Evolutionary conservation across 1,140 invertebrate genomes (phyloP), one percentile per base, ranked within the genome.

Genomic region (Brachionus calyciflorus): DNA sequence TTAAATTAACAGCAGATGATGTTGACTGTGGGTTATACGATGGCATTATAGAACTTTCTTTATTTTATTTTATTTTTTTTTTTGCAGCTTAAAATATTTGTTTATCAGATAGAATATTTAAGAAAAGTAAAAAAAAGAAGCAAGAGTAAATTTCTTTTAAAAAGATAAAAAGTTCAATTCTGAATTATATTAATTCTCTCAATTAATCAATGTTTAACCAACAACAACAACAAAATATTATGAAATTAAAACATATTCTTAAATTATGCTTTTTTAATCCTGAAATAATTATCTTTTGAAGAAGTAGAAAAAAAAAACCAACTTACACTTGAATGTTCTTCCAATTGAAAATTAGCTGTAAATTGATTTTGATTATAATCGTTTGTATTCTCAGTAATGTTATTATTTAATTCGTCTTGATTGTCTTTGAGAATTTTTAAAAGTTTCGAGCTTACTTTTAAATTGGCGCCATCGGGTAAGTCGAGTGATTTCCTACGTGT

Each of bases 341-440:
- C 19, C 28, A 33, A 17, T 17, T 10, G 17, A 60, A 10, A 33
- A 17, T 9, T 60, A 17, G 2, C 1, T 33, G 10, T 17, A 10
- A 24, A 6, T 1, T 60, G 28, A 21, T 17, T 37, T 60, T 33
- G 30, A 37, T 40, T 60, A 33, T 10, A 33, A 41, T 60, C 30
- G n/a, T n/a, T n/a, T n/a, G n/a, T n/a, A n/a, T n/a, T n/a, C 19
- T 60, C 55, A n/a, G 14, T 60, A 3, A 12, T 17, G 9, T 48
- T 33, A 14, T 48, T 51, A 7, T 44, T 2, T 5, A 70, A 51
- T 14, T 73, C 69, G 24, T 73, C 69, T 14, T 73, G 46, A 26
- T 73, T 73, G 21, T 73, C 69, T 73, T 55, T 49, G 9, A 73
- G 46, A 51, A 73, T 73, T 55, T 73, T 49, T 4, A 73, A 17